Conservation (phyloP, 35 echinoderm and acorn worm genomes). For the Eucidaris tribuloides region DNA sequence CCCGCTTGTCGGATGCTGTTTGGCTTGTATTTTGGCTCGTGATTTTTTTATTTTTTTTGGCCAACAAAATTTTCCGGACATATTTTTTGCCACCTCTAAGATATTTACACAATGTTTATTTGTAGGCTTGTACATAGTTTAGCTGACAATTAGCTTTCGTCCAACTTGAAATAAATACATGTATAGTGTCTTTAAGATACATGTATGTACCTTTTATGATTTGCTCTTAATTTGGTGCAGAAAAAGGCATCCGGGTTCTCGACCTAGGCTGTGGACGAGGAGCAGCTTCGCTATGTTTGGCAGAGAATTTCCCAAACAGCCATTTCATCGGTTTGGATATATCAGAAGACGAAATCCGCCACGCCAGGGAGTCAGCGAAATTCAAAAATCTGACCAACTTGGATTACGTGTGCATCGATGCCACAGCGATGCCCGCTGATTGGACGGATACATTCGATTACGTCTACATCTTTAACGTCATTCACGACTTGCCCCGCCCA, state of each 20-base stretch:
- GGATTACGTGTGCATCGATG: conserved; percentile 41
- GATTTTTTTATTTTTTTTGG: no score
- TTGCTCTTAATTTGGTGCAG: no score
- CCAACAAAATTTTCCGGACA: no score
- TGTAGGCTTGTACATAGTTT: no score
- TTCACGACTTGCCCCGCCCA: conserved; percentile 72
- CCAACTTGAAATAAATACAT: no score
- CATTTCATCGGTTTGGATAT: conserved; percentile 61
- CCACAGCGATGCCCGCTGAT: conserved; percentile 35
- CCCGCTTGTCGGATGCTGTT: no score
- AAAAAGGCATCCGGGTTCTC: conserved; percentile 50
- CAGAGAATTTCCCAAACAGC: conserved; percentile 58
- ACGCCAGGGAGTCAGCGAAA: conserved; percentile 16
- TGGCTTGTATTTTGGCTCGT: no score
- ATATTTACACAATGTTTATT: no score
- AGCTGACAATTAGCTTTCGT: no score
- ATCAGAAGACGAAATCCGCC: conserved; percentile 6
- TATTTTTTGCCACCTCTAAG: no score
- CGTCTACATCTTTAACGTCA: conserved; percentile 42
- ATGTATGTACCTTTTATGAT: no score
- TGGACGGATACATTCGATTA: conserved; percentile 75
- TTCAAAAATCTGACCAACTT: conserved; percentile 36
- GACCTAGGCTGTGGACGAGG: conserved; percentile 74
- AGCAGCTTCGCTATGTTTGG: conserved; percentile 2
- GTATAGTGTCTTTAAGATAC: no score